Evolutionary conservation across 2,797 vertebrate species (phyloP).

Genomic region (Martes flavigula): DNA sequence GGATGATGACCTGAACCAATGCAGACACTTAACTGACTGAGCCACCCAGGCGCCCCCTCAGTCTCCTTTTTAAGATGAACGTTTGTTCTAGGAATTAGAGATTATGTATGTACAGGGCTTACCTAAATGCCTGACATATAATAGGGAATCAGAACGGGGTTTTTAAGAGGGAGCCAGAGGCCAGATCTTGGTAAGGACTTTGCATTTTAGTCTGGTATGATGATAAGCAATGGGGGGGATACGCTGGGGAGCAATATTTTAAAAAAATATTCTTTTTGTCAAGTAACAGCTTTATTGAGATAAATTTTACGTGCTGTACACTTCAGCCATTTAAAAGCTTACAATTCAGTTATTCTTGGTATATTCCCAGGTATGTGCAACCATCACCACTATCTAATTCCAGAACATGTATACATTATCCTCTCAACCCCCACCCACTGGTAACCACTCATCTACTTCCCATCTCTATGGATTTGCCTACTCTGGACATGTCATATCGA

Average conservation of each 20-base stretch:
- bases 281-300: constrained; percentile 6
- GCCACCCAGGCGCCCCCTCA: neutral
- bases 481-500: neutral
- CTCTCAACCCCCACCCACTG: neutral
- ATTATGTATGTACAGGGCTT: constrained; percentile 6
- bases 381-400: neutral
- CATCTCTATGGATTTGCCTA: neutral
- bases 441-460: neutral
- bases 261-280: neutral
- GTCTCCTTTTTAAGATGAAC: constrained; percentile 37
- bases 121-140: neutral
- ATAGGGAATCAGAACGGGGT: neutral
- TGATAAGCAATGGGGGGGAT: neutral
- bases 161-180: neutral
- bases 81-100: constrained; percentile 26
- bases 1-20: neutral
- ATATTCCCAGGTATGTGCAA: neutral
- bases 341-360: neutral
- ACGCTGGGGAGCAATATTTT: neutral
- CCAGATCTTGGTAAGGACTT: neutral
- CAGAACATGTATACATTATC: neutral
- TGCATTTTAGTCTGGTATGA: neutral
- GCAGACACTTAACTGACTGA: neutral
- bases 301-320: neutral
- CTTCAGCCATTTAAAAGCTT: constrained; percentile 7